Evolutionary conservation across 2,797 vertebrate species (phyloP).

Genomic region (Pseudochromis fuscus): DNA sequence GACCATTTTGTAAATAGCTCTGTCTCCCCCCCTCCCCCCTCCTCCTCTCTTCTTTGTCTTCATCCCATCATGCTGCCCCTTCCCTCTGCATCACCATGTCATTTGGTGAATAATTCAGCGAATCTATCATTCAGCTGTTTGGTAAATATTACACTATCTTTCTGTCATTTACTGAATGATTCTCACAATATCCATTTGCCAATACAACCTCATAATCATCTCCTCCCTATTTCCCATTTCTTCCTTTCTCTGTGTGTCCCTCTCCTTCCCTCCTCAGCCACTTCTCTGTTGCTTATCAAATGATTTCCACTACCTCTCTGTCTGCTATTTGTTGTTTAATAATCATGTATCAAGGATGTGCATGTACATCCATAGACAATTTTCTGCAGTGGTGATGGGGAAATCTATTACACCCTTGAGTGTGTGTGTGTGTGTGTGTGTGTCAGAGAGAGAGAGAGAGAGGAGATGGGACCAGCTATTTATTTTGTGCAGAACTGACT

Average conservation of each 20-base stretch:
- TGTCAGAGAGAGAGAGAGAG: constrained; percentile 2
- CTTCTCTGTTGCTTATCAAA: constrained; percentile 42
- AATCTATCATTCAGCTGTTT: constrained; percentile 64
- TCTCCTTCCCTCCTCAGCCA: constrained; percentile 25
- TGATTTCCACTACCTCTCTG: constrained; percentile 50
- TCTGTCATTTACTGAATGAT: constrained; percentile 65
- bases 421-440: constrained; percentile 20
- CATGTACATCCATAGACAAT: constrained; percentile 61
- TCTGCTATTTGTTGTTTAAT: constrained; percentile 68
- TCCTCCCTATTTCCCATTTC: constrained; percentile 26
- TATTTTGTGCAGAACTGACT: constrained; percentile 47
- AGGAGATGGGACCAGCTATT: constrained; percentile 32
- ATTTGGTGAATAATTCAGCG: constrained; percentile 71
- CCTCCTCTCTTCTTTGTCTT: constrained; percentile 25
- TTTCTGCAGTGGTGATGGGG: constrained; percentile 60
- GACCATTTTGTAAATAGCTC: constrained; percentile 63
- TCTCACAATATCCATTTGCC: constrained; percentile 66
- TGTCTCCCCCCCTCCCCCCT: constrained; percentile 14
- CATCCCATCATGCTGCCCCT: constrained; percentile 46
- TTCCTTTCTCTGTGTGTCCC: not conserved
- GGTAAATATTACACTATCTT: constrained; percentile 69
- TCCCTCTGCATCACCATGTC: constrained; percentile 33
- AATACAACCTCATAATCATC: constrained; percentile 64
- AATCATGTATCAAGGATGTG: constrained; percentile 71
- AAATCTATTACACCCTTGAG: constrained; percentile 64